Evolutionary conservation across 1,140 invertebrate genomes (phyloP).

Genomic region (Zaprionus ghesquierei): DNA sequence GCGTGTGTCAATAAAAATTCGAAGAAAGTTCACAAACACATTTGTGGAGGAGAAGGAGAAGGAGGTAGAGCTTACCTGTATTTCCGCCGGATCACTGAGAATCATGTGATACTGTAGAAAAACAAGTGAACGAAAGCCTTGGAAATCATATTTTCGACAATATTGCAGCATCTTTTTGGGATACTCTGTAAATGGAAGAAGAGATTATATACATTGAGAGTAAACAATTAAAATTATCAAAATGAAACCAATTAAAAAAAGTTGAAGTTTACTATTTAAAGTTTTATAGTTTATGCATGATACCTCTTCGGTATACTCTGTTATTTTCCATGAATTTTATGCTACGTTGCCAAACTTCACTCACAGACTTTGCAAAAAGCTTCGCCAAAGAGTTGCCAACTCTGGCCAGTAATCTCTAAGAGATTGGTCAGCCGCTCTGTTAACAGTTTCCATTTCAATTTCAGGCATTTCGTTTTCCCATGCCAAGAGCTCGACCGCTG

Average conservation of each 20-base stretch:
- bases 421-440: neutral
- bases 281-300: neutral
- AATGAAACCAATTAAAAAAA: neutral
- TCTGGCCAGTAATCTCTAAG: neutral
- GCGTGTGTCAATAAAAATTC: constrained; percentile 17
- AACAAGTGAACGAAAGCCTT: constrained; percentile 72
- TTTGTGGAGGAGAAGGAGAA: neutral
- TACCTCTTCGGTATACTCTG: neutral
- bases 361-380: neutral
- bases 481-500: neutral
- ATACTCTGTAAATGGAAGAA: constrained; percentile 51
- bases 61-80: constrained; percentile 57
- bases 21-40: neutral
- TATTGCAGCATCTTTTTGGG: constrained; percentile 77
- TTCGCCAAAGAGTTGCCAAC: too few species aligned
- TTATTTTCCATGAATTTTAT: neutral
- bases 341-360: neutral
- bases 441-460: constrained; percentile 9
- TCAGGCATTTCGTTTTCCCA: neutral
- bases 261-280: neutral
- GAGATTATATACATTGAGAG: neutral
- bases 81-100: constrained; percentile 78
- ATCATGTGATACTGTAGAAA: constrained; percentile 79
- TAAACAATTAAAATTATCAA: neutral
- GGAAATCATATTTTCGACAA: constrained; percentile 80